These are phyloP conservation scores for Spilarctia lutea DNA, from an alignment of 2,888 invertebrate genomes.

Conservation along the genomic window DNA sequence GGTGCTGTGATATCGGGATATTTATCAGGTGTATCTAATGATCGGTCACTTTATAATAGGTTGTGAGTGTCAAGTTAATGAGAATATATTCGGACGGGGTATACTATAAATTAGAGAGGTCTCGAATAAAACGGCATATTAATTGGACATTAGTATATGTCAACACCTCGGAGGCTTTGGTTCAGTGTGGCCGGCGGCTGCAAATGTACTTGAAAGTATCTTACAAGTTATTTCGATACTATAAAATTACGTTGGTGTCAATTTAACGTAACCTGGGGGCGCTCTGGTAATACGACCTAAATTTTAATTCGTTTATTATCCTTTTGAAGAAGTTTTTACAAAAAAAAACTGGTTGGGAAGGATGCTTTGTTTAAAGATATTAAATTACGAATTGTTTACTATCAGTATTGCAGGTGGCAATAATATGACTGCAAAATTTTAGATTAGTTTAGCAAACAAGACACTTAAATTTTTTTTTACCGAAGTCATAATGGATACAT, in stretches of 20 bases:
- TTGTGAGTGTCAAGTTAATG: conserved; percentile 83
- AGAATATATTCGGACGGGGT: conserved; percentile 80
- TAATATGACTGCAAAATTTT: background rate
- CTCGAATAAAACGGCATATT: conserved; percentile 81
- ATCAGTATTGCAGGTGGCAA: background rate
- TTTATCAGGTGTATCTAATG: conserved; percentile 81
- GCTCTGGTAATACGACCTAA: conserved; percentile 59
- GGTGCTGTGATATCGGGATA: conserved; percentile 60
- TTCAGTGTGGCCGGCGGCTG: conserved; percentile 57
- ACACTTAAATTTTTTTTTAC: background rate
- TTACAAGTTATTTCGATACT: conserved; percentile 60
- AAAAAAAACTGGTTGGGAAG: conserved; percentile 38
- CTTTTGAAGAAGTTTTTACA: conserved; percentile 53
- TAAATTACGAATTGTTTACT: background rate
- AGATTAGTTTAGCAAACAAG: background rate
- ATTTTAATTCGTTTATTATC: conserved; percentile 64
- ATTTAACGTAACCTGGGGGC: conserved; percentile 61
- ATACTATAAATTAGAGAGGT: conserved; percentile 80
- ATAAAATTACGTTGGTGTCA: conserved; percentile 73
- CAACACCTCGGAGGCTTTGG: conserved; percentile 66
- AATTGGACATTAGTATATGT: conserved; percentile 82
- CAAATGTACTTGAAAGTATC: conserved; percentile 66
- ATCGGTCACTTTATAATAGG: conserved; percentile 79
- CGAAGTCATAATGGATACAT: background rate
- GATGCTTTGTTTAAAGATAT: conserved; percentile 18